These are phyloP conservation scores for Thymelicus acteon DNA, from an alignment of 2,888 invertebrate genomes.

Conservation along the genomic window DNA sequence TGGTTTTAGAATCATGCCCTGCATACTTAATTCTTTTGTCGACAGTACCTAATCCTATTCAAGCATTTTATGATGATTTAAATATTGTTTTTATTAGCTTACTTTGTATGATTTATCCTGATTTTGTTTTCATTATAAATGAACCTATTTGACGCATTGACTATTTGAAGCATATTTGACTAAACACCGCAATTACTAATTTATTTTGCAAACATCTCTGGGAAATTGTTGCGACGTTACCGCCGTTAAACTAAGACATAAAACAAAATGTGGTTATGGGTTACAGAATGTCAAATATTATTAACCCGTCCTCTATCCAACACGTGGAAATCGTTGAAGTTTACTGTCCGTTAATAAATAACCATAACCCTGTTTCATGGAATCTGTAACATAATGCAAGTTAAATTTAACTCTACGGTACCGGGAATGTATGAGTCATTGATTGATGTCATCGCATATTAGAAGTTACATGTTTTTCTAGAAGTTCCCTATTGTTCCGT, in stretches of 20 bases:
- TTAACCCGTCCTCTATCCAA: conserved; percentile 48
- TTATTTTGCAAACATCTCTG: conserved; percentile 7
- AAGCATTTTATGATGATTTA: too few relatives aligned
- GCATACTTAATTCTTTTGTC: too few relatives aligned
- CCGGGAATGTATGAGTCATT: conserved; percentile 24
- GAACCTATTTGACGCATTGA: too few relatives aligned
- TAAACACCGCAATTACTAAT: background rate
- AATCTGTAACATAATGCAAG: conserved; percentile 51
- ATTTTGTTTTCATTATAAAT: too few relatives aligned
- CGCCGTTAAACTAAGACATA: conserved; percentile 20
- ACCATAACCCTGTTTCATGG: conserved; percentile 53
- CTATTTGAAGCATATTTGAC: too few relatives aligned
- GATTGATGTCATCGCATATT: conserved; percentile 37
- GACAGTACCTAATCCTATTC: too few relatives aligned
- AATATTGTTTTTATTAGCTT: too few relatives aligned
- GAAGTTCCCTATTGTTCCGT: conserved; percentile 3
- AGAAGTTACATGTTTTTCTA: conserved; percentile 18
- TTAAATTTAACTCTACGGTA: conserved; percentile 54
- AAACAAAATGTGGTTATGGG: conserved; percentile 24
- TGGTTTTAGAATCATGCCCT: too few relatives aligned
- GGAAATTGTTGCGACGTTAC: conserved; percentile 9
- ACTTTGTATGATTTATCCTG: too few relatives aligned
- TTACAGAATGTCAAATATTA: conserved; percentile 53
- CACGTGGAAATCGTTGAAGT: conserved; percentile 56
- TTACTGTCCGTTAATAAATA: conserved; percentile 65